Conservation (phyloP, 2,888 invertebrate species). For the Pediacus dermestoides region DNA sequence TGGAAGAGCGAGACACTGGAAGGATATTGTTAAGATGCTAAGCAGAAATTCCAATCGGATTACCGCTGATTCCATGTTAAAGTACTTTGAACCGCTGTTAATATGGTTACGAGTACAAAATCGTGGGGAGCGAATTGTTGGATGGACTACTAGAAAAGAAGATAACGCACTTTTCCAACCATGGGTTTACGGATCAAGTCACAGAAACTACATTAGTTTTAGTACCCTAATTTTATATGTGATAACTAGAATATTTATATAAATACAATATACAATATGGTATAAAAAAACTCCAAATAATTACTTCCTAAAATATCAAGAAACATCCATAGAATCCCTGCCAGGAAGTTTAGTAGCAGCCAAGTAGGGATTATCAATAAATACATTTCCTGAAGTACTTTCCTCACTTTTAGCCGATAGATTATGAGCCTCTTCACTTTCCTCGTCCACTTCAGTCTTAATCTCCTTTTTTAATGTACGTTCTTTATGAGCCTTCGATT, state of each 20-base stretch:
- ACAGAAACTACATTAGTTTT: conserved; percentile 12
- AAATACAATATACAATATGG: conserved; percentile 11
- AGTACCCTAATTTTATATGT: conserved; percentile 18
- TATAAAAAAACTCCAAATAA: conserved; percentile 13
- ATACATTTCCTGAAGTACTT: conserved; percentile 51
- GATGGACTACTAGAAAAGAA: conserved; percentile 69
- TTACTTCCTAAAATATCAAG: conserved; percentile 16
- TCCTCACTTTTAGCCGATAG: conserved; percentile 45
- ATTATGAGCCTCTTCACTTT: conserved; percentile 40
- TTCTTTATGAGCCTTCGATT: conserved; percentile 40
- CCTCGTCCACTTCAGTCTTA: conserved; percentile 29
- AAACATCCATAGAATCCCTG: conserved; percentile 33
- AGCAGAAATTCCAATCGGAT: conserved; percentile 70
- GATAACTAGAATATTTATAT: conserved; percentile 15
- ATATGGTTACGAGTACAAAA: conserved; percentile 77
- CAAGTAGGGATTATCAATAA: conserved; percentile 74
- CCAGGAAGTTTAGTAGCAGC: conserved; percentile 49
- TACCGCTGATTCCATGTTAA: conserved; percentile 71
- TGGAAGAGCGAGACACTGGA: conserved; percentile 65
- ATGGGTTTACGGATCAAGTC: conserved; percentile 26
- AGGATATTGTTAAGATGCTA: conserved; percentile 69
- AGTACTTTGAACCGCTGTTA: conserved; percentile 77
- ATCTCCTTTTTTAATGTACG: conserved; percentile 23
- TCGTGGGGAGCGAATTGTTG: conserved; percentile 65
- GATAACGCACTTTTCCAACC: conserved; percentile 60